phyloP scores from a whole-genome alignment of 35 echinoderm and acorn worm species.

The Diadema setosum region DNA sequence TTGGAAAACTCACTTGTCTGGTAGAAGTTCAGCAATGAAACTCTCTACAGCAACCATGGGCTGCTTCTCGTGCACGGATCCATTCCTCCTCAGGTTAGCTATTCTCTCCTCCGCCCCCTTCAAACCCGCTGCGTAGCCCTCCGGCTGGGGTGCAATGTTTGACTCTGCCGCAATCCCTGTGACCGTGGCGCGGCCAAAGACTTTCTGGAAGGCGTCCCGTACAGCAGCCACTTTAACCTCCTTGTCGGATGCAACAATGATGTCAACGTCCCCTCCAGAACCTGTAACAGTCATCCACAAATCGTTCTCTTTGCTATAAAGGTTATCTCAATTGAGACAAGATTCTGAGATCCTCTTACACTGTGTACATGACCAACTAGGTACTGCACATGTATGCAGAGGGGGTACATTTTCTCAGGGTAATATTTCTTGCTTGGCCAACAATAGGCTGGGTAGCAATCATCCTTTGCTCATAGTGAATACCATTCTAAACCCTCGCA shows the following conservation, averaged over 20 bases:
- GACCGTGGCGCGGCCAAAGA: conserved; percentile 85
- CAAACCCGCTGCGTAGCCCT: conserved; percentile 90
- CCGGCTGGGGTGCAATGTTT: conserved; percentile 98
- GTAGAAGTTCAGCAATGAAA: conserved; percentile 92
- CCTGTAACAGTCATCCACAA: no score
- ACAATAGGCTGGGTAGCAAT: no score
- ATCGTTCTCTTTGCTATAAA: no score
- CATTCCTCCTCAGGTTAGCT: conserved; percentile 80
- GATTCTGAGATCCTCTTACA: no score
- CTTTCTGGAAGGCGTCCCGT: conserved; percentile 93
- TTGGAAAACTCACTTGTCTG: conserved; percentile 99
- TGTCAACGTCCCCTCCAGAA: conserved; percentile 80
- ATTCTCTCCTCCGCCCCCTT: conserved; percentile 97
- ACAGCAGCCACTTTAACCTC: conserved; percentile 86
- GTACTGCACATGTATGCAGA: no score
- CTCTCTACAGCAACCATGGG: conserved; percentile 78
- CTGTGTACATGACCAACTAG: no score
- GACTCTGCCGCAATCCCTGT: conserved; percentile 73
- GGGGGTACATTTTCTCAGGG: no score
- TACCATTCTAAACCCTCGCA: no score
- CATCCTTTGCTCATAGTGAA: no score
- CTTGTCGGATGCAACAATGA: conserved; percentile 93
- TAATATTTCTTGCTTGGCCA: no score
- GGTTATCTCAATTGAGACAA: no score
- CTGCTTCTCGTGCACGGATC: conserved; percentile 75